Evolutionary conservation across 2,113 vertebrate genomes (phyloP), one percentile per base, ranked within the genome.

Genomic region (Notothenia coriiceps): DNA sequence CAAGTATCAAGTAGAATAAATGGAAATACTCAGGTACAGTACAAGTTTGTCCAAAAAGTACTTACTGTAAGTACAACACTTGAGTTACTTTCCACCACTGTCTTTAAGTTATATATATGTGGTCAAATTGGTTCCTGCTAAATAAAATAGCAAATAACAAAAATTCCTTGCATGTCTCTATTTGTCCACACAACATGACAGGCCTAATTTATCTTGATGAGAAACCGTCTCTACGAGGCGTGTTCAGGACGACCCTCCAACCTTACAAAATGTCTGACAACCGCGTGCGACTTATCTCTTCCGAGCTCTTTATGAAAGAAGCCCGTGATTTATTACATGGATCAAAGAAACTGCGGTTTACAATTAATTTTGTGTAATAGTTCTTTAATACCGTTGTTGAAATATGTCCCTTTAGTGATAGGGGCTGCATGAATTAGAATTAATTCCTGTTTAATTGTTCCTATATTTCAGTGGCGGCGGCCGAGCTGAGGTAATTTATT

Each of bases 381-480:
- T 91, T 94, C 91, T 90, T 93, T 94, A 94, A 94, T 94, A 89
- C 93, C 89, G 86, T 86, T 90, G 94, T 90, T 82, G 92, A 94
- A 93, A 95, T 95, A 94, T 95, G 95, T 94, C 94, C 94, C 94
- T 95, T 95, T 94, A 95, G 94, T 94, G 94, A 95, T 93, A 92
- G 55, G 93, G 94, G 92, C 89, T 93, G 94, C 95, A 96, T 96
- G 95, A 96, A 96, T 97, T 96, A 95, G 94, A 94, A 96, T 96
- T 95, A 96, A 97, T 96, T 96, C 94, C 94, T 96, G 93, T 96
- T 96, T 96, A 96, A 96, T 97, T 97, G 96, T 97, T 95, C 95
- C 94, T 94, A 95, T 95, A 95, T 96, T 96, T 97, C 96, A 97
- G 92, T 73, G 81, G 79, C 40, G 25, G 82, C 13, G 56, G 79